Conservation (phyloP, 1,140 invertebrate species). For the Scaptomyza pallida region DNA sequence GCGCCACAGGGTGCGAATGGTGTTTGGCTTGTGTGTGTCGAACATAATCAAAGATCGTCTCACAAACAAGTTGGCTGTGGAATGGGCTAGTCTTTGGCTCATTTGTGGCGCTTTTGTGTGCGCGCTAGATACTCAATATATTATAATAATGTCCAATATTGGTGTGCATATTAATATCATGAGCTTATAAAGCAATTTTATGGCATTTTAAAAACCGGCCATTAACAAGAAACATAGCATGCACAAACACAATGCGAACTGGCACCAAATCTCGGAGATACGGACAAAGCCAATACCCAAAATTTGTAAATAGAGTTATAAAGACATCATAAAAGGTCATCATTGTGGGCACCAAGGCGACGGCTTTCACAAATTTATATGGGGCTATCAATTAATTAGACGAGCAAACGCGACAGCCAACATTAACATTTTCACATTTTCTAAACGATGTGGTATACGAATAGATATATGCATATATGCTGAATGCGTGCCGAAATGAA, state of each 20-base stretch:
- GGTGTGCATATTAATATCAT: conserved; percentile 80
- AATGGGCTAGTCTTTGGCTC: conserved; percentile 35
- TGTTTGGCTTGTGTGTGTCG: conserved; percentile 42
- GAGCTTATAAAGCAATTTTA: conserved; percentile 79
- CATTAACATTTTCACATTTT: conserved; percentile 62
- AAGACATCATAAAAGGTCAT: conserved; percentile 72
- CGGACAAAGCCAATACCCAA: conserved; percentile 46
- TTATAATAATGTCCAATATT: conserved; percentile 81
- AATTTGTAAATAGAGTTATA: conserved; percentile 80
- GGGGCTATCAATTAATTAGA: conserved; percentile 76
- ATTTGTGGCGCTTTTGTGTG: conserved; percentile 71
- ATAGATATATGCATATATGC: conserved; percentile 9
- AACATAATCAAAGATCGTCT: conserved; percentile 67
- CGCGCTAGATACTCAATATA: conserved; percentile 76
- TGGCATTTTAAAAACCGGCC: conserved; percentile 78
- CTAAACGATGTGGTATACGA: conserved; percentile 25
- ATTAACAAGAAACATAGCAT: conserved; percentile 69
- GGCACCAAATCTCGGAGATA: conserved; percentile 40
- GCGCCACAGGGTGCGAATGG: conserved; percentile 54
- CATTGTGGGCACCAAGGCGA: conserved; percentile 67
- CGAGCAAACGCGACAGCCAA: conserved; percentile 17
- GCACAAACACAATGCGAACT: conserved; percentile 75
- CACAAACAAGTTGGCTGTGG: background rate
- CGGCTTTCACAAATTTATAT: conserved; percentile 77
- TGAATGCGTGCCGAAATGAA: conserved; percentile 58